Evolutionary conservation across 1,140 invertebrate genomes (phyloP).

Genomic region (Drosophila gunungcola): DNA sequence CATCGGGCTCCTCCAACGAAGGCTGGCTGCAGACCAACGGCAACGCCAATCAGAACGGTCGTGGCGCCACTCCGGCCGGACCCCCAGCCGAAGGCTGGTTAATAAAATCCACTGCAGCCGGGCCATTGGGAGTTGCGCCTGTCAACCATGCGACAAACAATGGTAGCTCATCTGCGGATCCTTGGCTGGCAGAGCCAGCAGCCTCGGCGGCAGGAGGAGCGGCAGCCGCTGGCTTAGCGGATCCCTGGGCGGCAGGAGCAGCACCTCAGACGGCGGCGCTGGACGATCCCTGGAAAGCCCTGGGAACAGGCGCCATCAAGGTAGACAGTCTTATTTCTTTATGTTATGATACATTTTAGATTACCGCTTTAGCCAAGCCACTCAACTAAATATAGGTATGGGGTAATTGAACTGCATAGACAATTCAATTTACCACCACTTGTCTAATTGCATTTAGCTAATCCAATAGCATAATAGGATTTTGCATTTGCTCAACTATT

Average conservation of each 20-base stretch:
- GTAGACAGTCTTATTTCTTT: slow-evolving; percentile 28
- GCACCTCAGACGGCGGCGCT: slow-evolving; percentile 74
- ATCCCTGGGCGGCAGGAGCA: slow-evolving; percentile 71
- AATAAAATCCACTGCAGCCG: slow-evolving; percentile 53
- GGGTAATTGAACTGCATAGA: not conserved
- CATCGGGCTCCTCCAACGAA: slow-evolving; percentile 81
- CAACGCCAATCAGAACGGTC: slow-evolving; percentile 69
- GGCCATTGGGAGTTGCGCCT: slow-evolving; percentile 49
- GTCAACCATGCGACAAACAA: slow-evolving; percentile 56
- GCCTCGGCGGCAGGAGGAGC: slow-evolving; percentile 8
- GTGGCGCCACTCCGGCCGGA: slow-evolving; percentile 47
- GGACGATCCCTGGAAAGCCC: slow-evolving; percentile 78
- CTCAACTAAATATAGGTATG: not conserved
- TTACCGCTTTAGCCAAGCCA: too few species aligned
- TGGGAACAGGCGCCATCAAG: slow-evolving; percentile 61
- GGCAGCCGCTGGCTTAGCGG: slow-evolving; percentile 35
- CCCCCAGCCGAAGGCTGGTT: slow-evolving; percentile 69
- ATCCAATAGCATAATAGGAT: not conserved
- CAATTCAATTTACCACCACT: not conserved
- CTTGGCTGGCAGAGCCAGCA: slow-evolving; percentile 86
- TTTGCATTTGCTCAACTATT: not conserved
- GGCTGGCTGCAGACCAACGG: slow-evolving; percentile 83
- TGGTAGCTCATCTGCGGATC: slow-evolving; percentile 85
- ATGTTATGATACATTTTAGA: not conserved
- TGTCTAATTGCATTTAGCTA: not conserved